These are phyloP conservation scores for Characodon lateralis DNA, from an alignment of 2,797 vertebrate species.

Conservation along the genomic window DNA sequence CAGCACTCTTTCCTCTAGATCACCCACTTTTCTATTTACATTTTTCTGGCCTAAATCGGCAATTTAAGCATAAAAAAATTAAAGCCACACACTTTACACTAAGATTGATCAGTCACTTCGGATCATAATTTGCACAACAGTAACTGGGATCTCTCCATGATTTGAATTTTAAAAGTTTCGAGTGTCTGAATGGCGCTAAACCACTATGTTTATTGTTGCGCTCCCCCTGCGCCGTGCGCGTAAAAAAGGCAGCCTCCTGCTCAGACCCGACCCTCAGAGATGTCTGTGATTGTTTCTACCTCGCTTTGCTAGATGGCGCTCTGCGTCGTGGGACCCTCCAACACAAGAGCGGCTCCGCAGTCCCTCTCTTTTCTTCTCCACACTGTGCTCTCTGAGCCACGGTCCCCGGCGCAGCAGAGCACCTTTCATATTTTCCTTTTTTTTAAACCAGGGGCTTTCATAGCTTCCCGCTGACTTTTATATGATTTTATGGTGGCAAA, in stretches of 20 bases:
- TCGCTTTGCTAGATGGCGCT: slow-evolving; percentile 97
- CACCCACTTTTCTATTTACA: slow-evolving; percentile 54
- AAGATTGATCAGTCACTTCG: slow-evolving; percentile 14
- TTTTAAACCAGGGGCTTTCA: slow-evolving; percentile 37
- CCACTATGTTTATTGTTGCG: slow-evolving; percentile 56
- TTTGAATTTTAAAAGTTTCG: slow-evolving; percentile 24
- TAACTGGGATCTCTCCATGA: background rate
- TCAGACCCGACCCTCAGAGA: slow-evolving; percentile 52
- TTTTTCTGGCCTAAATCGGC: slow-evolving; percentile 38
- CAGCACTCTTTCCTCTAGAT: slow-evolving; percentile 4
- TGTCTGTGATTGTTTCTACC: slow-evolving; percentile 81
- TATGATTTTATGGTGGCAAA: slow-evolving; percentile 24
- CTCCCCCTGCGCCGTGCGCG: slow-evolving; percentile 52
- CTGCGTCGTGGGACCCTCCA: slow-evolving; percentile 86
- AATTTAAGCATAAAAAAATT: background rate
- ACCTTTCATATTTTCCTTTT: slow-evolving; percentile 35
- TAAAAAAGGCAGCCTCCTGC: slow-evolving; percentile 49
- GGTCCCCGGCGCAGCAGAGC: slow-evolving; percentile 52
- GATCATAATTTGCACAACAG: background rate
- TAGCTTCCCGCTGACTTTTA: slow-evolving; percentile 42
- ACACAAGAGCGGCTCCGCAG: slow-evolving; percentile 55
- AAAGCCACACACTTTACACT: slow-evolving; percentile 3
- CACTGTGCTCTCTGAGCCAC: slow-evolving; percentile 44
- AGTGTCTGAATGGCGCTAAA: slow-evolving; percentile 38
- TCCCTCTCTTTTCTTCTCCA: slow-evolving; percentile 45